A percentile compares a stretch with the other conserved stretches of the same genome.
These are phyloP conservation scores for Toxotes chatareus DNA, from an alignment of 2,113 vertebrate genomes.

Conservation along the genomic window DNA sequence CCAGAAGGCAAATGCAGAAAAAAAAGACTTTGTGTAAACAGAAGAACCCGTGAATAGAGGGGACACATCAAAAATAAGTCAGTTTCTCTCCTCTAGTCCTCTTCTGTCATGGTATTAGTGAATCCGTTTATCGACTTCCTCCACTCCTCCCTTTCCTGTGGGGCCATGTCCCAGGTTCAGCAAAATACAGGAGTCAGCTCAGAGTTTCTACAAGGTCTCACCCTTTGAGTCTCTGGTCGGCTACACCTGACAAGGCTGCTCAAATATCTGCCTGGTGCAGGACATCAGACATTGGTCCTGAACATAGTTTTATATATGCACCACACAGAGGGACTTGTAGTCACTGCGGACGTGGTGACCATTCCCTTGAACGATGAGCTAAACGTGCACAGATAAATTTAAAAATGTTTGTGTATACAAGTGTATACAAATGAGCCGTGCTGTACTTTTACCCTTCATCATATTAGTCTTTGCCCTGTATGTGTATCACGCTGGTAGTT, in stretches of 20 bases:
- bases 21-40: conserved; percentile 47
- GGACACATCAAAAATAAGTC: conserved; percentile 32
- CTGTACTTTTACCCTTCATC: conserved; percentile 39
- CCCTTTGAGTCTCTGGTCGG: conserved; percentile 36
- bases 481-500: conserved; percentile 37
- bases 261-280: conserved; percentile 33
- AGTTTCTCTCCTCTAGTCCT: conserved; percentile 37
- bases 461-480: conserved; percentile 33
- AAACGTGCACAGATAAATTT: conserved; percentile 7
- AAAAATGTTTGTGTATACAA: neutral
- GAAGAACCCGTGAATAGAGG: conserved; percentile 41
- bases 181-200: conserved; percentile 43
- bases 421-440: conserved; percentile 24
- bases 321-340: conserved; percentile 34
- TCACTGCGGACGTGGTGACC: conserved; percentile 3
- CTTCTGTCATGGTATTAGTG: conserved; percentile 55
- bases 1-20: conserved; percentile 37
- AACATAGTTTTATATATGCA: conserved; percentile 51
- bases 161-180: conserved; percentile 31
- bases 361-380: conserved; percentile 25
- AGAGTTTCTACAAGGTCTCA: conserved; percentile 31
- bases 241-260: conserved; percentile 41
- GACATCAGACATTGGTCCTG: conserved; percentile 39
- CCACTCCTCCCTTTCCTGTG: conserved; percentile 47
- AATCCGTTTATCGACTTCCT: conserved; percentile 51